Evolutionary conservation across 2,113 vertebrate species (phyloP).

Genomic region (Gymnobelideus leadbeateri): DNA sequence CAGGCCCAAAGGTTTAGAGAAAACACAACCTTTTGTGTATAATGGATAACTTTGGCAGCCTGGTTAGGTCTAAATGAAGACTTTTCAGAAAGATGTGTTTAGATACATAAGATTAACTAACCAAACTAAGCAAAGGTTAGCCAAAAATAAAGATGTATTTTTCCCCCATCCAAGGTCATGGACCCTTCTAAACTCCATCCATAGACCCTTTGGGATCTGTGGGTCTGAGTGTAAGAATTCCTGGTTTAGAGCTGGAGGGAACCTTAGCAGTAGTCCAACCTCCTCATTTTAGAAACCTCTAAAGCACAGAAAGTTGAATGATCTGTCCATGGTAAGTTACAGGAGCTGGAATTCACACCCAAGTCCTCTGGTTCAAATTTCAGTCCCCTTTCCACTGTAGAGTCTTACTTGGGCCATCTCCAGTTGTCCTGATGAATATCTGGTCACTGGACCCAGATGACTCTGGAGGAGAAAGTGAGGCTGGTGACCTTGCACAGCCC

Average conservation of each 20-base stretch:
- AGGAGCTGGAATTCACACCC: not conserved
- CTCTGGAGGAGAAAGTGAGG: too few species aligned
- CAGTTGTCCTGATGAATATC: too few species aligned
- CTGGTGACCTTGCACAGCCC: too few species aligned
- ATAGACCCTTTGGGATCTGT: not conserved
- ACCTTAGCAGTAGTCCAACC: not conserved
- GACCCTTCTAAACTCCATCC: not conserved
- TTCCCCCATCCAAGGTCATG: not conserved
- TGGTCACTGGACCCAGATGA: too few species aligned
- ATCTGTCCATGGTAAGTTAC: not conserved
- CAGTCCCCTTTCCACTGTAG: not conserved
- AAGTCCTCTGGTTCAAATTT: not conserved
- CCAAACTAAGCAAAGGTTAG: not conserved
- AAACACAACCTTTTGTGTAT: not conserved
- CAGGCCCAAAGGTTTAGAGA: not conserved
- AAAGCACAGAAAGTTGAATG: not conserved
- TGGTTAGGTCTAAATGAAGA: not conserved
- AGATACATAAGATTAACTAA: not conserved
- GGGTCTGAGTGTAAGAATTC: not conserved
- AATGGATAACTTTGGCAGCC: not conserved
- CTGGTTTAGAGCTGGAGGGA: too few species aligned
- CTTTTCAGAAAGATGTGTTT: not conserved
- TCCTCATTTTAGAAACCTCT: not conserved
- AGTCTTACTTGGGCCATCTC: not conserved
- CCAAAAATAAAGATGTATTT: not conserved